Conservation (phyloP, 30 jellyfish, hydroid and myxozoan species). For the Aurelia sp. region DNA sequence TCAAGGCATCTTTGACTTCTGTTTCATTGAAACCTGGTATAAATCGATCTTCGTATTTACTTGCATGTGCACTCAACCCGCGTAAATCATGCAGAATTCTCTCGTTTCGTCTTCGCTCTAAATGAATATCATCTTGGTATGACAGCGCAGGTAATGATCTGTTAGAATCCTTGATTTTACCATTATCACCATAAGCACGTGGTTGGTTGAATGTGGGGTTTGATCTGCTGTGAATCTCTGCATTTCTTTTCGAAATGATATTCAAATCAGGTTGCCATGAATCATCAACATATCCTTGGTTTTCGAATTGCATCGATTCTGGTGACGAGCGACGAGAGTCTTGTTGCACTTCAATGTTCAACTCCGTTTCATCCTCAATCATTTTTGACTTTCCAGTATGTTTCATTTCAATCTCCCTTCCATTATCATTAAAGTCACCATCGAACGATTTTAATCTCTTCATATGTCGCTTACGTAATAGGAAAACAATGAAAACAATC, state of each 20-base stretch:
- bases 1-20: background rate
- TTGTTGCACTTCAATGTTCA: background rate
- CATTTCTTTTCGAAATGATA: constrained; percentile 32
- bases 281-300: constrained; percentile 27
- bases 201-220: constrained; percentile 56
- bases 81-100: constrained; percentile 62
- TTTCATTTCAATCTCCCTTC: constrained; percentile 38
- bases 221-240: constrained; percentile 37
- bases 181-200: constrained; percentile 36
- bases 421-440: constrained; percentile 20
- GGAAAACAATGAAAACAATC: constrained; percentile 9
- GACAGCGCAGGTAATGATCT: constrained; percentile 45
- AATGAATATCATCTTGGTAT: constrained; percentile 31
- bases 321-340: background rate
- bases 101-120: constrained; percentile 51
- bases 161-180: constrained; percentile 11
- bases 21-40: background rate
- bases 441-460: constrained; percentile 12
- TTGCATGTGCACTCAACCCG: constrained; percentile 8
- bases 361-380: constrained; percentile 18
- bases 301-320: constrained; percentile 3
- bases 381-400: constrained; percentile 1
- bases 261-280: background rate
- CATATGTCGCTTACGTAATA: constrained; percentile 22
- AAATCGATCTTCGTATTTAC: constrained; percentile 4